Conservation (phyloP, 2,888 invertebrate species). For the Toxonevra muliebris region DNA sequence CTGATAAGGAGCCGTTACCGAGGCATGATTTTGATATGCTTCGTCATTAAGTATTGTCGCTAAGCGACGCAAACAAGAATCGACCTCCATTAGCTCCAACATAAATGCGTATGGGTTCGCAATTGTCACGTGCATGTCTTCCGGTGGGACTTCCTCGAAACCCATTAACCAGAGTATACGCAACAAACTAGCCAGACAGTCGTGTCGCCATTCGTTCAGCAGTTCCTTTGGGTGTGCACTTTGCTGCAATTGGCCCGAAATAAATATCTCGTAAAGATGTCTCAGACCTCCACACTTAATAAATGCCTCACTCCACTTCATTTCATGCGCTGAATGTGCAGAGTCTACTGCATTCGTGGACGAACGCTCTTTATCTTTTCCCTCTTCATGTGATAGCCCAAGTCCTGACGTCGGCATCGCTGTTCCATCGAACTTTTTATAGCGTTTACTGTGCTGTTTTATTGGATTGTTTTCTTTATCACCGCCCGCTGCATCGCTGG, state of each 20-base stretch:
- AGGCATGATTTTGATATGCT: conserved; percentile 70
- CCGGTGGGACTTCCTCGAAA: conserved; percentile 68
- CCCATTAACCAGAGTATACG: conserved; percentile 89
- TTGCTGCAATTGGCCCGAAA: conserved; percentile 83
- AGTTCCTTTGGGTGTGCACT: conserved; percentile 73
- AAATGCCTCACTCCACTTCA: conserved; percentile 79
- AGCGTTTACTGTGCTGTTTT: conserved; percentile 47
- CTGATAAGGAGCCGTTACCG: conserved; percentile 48
- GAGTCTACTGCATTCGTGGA: conserved; percentile 10
- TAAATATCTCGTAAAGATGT: conserved; percentile 90
- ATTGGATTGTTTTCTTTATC: conserved; percentile 55
- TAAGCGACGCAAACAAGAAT: conserved; percentile 82
- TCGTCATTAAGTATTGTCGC: conserved; percentile 88
- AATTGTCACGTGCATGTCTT: conserved; percentile 71
- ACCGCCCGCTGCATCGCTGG: conserved; percentile 41
- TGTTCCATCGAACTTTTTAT: conserved; percentile 46
- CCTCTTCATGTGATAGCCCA: not conserved
- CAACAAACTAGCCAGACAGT: conserved; percentile 87
- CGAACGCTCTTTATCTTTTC: conserved; percentile 11
- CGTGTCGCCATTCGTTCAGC: conserved; percentile 87
- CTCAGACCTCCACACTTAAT: conserved; percentile 87
- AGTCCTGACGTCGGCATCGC: not conserved
- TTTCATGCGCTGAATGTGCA: conserved; percentile 31
- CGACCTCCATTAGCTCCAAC: conserved; percentile 85
- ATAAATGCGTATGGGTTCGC: conserved; percentile 70